Percentiles rank a stretch among this genome's conserved stretches.
Conservation (phyloP, 2,113 vertebrate genomes). For the Herpailurus yagouaroundi region DNA sequence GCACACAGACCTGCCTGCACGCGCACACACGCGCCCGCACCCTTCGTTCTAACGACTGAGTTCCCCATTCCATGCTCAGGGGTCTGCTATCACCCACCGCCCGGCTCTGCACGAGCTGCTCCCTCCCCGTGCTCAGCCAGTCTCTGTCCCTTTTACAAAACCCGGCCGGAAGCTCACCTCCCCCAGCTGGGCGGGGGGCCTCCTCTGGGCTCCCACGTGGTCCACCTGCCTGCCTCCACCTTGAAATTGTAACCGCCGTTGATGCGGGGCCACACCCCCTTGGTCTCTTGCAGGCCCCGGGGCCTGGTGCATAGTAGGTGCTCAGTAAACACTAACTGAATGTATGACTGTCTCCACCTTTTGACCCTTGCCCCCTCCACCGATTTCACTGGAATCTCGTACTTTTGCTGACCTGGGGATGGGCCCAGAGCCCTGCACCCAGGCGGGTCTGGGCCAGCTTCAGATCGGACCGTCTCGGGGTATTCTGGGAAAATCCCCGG, state of each 20-base stretch:
- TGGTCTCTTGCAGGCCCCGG: accelerated
- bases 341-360: accelerated
- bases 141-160: not conserved
- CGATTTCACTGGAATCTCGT: not conserved
- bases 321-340: not conserved
- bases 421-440: not conserved
- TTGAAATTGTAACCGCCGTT: accelerated
- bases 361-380: not conserved
- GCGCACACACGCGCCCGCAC: accelerated
- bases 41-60: not conserved
- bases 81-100: accelerated
- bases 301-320: not conserved
- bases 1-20: not conserved
- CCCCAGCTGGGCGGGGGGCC: no score
- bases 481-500: not conserved
- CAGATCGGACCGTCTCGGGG: not conserved
- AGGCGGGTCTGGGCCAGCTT: not conserved
- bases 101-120: accelerated
- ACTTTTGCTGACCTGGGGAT: not conserved
- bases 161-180: not conserved
- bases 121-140: not conserved
- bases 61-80: not conserved
- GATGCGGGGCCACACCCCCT: accelerated
- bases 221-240: not conserved
- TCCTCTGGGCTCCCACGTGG: not conserved